These are phyloP conservation scores for Amphilophus citrinellus DNA, from an alignment of 2,113 vertebrate genomes.

Conservation along the genomic window DNA sequence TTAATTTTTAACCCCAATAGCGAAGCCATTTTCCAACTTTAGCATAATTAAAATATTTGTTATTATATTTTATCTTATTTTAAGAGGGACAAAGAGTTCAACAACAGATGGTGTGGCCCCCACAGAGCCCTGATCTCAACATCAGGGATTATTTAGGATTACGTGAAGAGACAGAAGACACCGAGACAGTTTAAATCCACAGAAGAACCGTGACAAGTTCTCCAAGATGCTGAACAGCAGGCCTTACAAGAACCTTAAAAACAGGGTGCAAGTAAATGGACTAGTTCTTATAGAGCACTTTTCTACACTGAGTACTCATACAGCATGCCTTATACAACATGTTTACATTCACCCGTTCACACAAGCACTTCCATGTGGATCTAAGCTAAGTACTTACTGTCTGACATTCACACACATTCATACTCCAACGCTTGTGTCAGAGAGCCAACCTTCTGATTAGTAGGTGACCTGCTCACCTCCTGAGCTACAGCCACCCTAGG, in stretches of 20 bases:
- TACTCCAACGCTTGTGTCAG: too few relatives aligned
- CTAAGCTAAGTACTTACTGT: too few relatives aligned
- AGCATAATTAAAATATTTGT: neutral
- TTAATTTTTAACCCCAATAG: neutral
- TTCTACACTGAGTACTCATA: too few relatives aligned
- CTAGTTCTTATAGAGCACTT: too few relatives aligned
- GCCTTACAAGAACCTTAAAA: neutral
- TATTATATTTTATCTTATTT: neutral
- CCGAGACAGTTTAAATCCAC: neutral
- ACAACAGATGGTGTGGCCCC: neutral
- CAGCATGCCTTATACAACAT: too few relatives aligned
- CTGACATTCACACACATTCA: too few relatives aligned
- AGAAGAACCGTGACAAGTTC: neutral
- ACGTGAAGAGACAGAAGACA: neutral
- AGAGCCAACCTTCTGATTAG: too few relatives aligned
- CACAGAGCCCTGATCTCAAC: neutral
- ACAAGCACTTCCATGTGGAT: too few relatives aligned
- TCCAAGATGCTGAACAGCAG: neutral
- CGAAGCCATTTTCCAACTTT: neutral
- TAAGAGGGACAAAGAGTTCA: neutral
- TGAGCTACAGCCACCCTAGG: too few relatives aligned
- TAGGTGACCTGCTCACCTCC: too few relatives aligned
- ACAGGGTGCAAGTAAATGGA: neutral
- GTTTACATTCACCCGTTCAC: too few relatives aligned
- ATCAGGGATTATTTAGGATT: neutral